phyloP scores from a whole-genome alignment of 2,113 vertebrate genomes.

The Equus quagga region DNA sequence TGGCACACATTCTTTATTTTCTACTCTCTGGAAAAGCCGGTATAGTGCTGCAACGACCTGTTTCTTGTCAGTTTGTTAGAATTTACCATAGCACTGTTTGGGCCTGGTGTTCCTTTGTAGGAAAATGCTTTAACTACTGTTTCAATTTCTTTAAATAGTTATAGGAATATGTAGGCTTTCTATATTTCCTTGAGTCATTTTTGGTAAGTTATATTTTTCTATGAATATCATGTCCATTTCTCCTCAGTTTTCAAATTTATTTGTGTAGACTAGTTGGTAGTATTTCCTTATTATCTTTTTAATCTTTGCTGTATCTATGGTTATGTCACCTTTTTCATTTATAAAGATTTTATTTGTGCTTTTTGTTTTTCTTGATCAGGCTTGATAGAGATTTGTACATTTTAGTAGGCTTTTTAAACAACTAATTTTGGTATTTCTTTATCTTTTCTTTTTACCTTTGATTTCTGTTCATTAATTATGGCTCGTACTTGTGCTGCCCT shows the following conservation, averaged over 20 bases:
- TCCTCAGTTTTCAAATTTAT: background rate
- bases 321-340: background rate
- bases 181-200: background rate
- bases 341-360: background rate
- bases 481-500: background rate
- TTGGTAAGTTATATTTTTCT: background rate
- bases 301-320: background rate
- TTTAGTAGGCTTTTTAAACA: background rate
- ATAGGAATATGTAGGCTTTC: background rate
- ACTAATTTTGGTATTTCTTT: background rate
- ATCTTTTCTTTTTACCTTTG: background rate
- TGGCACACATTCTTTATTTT: background rate
- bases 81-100: background rate
- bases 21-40: background rate
- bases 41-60: rapidly evolving
- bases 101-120: background rate
- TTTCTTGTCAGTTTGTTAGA: background rate
- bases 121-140: background rate
- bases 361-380: background rate
- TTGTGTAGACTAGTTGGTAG: background rate
- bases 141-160: background rate
- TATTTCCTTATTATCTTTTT: background rate
- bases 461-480: background rate
- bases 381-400: background rate
- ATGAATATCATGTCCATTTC: background rate